Conservation (phyloP, 2,797 vertebrate species). For the Eulemur mongoz region DNA sequence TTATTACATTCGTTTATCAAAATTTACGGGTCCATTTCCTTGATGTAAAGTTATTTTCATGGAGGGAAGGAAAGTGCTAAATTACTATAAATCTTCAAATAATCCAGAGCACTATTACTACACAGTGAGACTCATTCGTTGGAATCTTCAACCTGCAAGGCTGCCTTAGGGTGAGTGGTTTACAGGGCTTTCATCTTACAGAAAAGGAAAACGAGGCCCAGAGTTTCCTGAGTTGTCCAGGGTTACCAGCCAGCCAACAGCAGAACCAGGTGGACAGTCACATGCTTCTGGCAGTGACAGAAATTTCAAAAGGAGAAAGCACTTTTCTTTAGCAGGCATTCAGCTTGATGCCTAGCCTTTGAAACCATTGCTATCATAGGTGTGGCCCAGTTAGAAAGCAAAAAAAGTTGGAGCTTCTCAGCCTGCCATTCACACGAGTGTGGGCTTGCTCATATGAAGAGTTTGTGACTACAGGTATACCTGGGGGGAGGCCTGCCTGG, state of each 20-base stretch:
- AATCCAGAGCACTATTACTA: neutral
- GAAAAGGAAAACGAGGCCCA: neutral
- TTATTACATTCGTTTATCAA: conserved; percentile 44
- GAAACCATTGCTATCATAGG: neutral
- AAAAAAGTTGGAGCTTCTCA: neutral
- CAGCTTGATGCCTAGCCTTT: neutral
- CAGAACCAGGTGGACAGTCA: neutral
- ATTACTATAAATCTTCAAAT: conserved; percentile 15
- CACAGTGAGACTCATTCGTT: neutral
- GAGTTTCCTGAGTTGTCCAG: neutral
- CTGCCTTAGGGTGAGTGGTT: neutral
- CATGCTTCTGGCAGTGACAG: neutral
- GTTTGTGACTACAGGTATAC: neutral
- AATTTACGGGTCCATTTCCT: conserved; percentile 9
- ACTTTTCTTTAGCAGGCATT: neutral
- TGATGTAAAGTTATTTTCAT: conserved; percentile 39
- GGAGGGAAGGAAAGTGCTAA: neutral
- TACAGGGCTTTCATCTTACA: neutral
- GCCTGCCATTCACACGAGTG: neutral
- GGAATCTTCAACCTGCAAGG: neutral
- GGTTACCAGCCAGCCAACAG: neutral
- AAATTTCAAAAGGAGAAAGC: neutral
- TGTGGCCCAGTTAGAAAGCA: neutral
- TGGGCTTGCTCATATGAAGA: neutral
- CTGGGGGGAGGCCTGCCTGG: neutral